These are phyloP conservation scores for Alosa alosa DNA, from an alignment of 2,113 vertebrate genomes.

Conservation along the genomic window DNA sequence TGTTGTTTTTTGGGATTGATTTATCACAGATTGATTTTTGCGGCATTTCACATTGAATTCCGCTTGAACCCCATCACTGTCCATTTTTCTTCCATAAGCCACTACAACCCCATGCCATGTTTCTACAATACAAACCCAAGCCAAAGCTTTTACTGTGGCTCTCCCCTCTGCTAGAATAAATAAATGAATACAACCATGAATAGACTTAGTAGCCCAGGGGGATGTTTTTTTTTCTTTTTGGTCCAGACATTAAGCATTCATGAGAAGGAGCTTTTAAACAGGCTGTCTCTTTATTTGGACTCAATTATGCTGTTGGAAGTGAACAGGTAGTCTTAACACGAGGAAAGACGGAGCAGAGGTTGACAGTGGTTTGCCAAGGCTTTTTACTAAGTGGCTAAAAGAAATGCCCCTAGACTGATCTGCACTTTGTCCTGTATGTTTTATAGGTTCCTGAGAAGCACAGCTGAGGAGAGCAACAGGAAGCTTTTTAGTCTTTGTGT, in stretches of 20 bases:
- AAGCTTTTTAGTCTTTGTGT: not conserved
- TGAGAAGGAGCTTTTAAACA: constrained; percentile 40
- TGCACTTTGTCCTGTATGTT: not conserved
- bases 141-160: not conserved
- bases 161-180: constrained; percentile 10
- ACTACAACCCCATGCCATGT: not conserved
- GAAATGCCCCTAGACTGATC: not conserved
- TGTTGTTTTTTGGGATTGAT: not conserved
- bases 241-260: constrained; percentile 35
- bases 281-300: constrained; percentile 29
- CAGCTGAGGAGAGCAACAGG: not conserved
- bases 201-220: constrained; percentile 4
- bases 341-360: not conserved
- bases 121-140: not conserved
- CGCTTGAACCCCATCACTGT: not conserved
- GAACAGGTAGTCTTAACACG: constrained; percentile 13
- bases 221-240: constrained; percentile 12
- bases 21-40: not conserved
- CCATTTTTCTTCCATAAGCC: not conserved
- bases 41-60: not conserved
- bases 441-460: not conserved
- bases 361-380: not conserved
- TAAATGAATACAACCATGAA: constrained; percentile 24
- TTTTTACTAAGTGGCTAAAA: not conserved
- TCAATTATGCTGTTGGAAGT: constrained; percentile 34